Base-by-base conservation (phyloP, 2,888 invertebrate genomes). In the Pycnomerus fuliginosus region DNA sequence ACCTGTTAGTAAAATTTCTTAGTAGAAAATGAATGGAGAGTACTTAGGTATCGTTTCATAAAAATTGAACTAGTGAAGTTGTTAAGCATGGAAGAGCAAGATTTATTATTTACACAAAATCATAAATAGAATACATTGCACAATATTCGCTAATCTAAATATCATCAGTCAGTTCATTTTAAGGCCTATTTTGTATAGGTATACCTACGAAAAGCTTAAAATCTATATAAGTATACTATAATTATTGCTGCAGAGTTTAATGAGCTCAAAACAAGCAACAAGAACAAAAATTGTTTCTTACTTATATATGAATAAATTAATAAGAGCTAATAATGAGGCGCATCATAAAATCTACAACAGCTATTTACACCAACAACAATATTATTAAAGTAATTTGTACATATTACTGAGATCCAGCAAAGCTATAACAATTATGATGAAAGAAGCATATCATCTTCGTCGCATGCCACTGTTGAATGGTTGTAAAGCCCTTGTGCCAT, bases 401-500 rank as follows among this genome's bases (percentile, higher is more conserved):
- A 36, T 33, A 34, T 25, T 30, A 45, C 23, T 48, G 52, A 52
- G 52, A 52, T 52, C 52, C 35, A 36, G 28, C 16, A 31, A 29
- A 20, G 16, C 29, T 39, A 11, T 7, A 11, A 3, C 7, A 11
- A 16, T 44, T 58, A 56, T 17, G 55, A 55, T 34, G 54, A 55
- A 44, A 63, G 36, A n/a, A 65, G 64, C 68, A 69, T 66, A 35
- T 74, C 64, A 51, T 68, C 67, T 67, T 86, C 85, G 56, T 87
- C 86, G 53, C 65, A 62, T 71, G 61, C 50, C 8, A 72, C 45
- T 29, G 87, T 87, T 46, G 84, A 82, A 67, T 95, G 95, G 71
- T 95, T 95, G 74, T 95, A 94, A 15, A 94, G 76, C 0, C 94
- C 95, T 68, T 95, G 93, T 0, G 94, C 93, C 90, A 94, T 93